Conservation (phyloP, 2,888 invertebrate genomes). For the Pseudococcus jackbeardsleyi region DNA sequence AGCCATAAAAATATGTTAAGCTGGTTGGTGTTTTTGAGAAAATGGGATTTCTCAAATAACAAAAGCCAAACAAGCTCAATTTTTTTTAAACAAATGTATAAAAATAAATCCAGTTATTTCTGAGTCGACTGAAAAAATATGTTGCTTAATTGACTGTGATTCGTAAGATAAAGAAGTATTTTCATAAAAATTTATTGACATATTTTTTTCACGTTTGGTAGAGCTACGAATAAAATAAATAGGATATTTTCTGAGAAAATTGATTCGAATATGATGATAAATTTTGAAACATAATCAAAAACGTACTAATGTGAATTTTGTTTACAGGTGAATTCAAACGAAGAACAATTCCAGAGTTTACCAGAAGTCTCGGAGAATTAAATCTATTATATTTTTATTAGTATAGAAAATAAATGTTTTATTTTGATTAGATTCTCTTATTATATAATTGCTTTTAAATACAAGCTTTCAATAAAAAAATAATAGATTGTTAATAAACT, state of each 20-base stretch:
- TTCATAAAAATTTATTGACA: neutral
- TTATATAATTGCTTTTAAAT: conserved; percentile 22
- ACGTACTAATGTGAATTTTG: neutral
- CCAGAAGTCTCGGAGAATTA: conserved; percentile 50
- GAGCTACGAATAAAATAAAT: too few species aligned
- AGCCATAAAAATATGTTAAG: conserved; percentile 7
- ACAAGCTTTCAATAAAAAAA: conserved; percentile 49
- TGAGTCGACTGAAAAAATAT: neutral
- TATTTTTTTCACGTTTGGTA: neutral
- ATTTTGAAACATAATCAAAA: neutral
- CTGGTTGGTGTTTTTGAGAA: conserved; percentile 6
- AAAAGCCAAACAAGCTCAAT: neutral
- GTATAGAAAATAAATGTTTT: conserved; percentile 63
- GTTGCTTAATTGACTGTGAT: neutral
- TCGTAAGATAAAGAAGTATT: neutral
- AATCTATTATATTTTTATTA: conserved; percentile 59
- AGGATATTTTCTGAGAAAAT: too few species aligned
- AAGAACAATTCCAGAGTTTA: conserved; percentile 55
- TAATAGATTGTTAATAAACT: conserved; percentile 8
- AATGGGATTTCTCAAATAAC: conserved; percentile 17
- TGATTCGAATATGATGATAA: neutral
- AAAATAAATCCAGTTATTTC: neutral
- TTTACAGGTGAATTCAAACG: conserved; percentile 46
- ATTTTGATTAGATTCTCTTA: conserved; percentile 46
- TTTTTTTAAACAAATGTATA: conserved; percentile 6